Conservation (phyloP, 2,888 invertebrate genomes). For the Amiota minor region DNA sequence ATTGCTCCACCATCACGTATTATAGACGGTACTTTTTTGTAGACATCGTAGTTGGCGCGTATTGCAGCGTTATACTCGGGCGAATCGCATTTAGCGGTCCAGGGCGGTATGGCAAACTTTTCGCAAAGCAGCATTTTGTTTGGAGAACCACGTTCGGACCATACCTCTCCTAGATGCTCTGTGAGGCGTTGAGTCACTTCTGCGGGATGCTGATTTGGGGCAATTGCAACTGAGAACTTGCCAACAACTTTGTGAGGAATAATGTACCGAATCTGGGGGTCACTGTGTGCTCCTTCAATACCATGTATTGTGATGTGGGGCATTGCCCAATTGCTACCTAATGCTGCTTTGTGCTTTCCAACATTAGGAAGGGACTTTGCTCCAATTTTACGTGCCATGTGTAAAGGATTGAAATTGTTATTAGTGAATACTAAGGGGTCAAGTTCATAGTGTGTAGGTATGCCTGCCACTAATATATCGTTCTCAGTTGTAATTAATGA, state of each 20-base stretch:
- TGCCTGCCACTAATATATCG: slow-evolving; percentile 36
- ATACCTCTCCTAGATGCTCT: slow-evolving; percentile 40
- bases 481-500: slow-evolving; percentile 39
- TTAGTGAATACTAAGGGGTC: slow-evolving; percentile 32
- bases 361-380: slow-evolving; percentile 40
- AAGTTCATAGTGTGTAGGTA: slow-evolving; percentile 27
- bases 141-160: slow-evolving; percentile 43
- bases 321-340: slow-evolving; percentile 41
- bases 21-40: slow-evolving; percentile 36
- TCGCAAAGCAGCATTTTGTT: slow-evolving; percentile 47
- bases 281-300: slow-evolving; percentile 42
- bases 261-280: slow-evolving; percentile 36
- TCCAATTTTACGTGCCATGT: slow-evolving; percentile 38
- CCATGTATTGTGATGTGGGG: slow-evolving; percentile 50
- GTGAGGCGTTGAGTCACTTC: slow-evolving; percentile 37
- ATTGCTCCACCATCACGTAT: slow-evolving; percentile 46
- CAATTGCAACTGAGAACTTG: slow-evolving; percentile 47
- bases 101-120: slow-evolving; percentile 40
- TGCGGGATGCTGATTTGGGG: slow-evolving; percentile 41
- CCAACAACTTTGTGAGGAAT: slow-evolving; percentile 48
- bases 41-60: slow-evolving; percentile 41
- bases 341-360: slow-evolving; percentile 33
- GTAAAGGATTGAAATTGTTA: slow-evolving; percentile 43
- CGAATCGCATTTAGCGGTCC: slow-evolving; percentile 37
- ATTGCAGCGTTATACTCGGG: slow-evolving; percentile 47